Conservation (phyloP, 2,888 invertebrate species). For the Eupelmus urozonus region DNA sequence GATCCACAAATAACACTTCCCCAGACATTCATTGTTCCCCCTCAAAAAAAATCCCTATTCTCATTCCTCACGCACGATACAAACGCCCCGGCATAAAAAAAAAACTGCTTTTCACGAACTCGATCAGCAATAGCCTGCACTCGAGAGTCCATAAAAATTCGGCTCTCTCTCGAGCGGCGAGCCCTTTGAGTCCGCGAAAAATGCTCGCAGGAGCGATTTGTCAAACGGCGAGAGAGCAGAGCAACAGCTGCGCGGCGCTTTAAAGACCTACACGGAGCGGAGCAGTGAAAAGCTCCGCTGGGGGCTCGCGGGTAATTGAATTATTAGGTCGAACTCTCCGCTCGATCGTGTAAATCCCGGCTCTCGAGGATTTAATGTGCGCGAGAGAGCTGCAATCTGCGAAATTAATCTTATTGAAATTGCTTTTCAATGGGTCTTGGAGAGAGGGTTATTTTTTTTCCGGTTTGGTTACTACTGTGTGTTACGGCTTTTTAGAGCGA, state of each 20-base stretch:
- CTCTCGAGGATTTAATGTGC: slow-evolving; percentile 8
- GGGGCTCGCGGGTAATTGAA: slow-evolving; percentile 58
- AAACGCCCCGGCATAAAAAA: slow-evolving; percentile 17
- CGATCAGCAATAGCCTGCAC: slow-evolving; percentile 6
- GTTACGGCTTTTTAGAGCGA: too few relatives aligned
- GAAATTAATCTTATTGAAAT: slow-evolving; percentile 56
- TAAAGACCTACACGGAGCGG: slow-evolving; percentile 32
- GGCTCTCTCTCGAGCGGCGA: slow-evolving; percentile 10
- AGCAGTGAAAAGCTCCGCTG: slow-evolving; percentile 58
- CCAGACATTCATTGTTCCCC: too few relatives aligned
- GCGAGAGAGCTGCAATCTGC: slow-evolving; percentile 35
- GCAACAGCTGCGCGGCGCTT: slow-evolving; percentile 58
- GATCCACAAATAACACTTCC: too few relatives aligned
- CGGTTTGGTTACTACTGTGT: too few relatives aligned
- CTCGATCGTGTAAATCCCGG: slow-evolving; percentile 48
- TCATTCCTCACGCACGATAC: neutral
- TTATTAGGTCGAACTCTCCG: slow-evolving; percentile 59
- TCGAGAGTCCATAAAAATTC: slow-evolving; percentile 32
- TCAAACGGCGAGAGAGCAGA: slow-evolving; percentile 68
- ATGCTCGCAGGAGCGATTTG: slow-evolving; percentile 68
- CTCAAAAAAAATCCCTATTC: too few relatives aligned
- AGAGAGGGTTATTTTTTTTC: neutral
- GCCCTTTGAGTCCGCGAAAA: slow-evolving; percentile 12
- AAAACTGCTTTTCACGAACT: slow-evolving; percentile 3
- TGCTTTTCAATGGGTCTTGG: slow-evolving; percentile 39